Evolutionary conservation across 2,113 vertebrate species (phyloP).

Genomic region (Actinemys pallida): DNA sequence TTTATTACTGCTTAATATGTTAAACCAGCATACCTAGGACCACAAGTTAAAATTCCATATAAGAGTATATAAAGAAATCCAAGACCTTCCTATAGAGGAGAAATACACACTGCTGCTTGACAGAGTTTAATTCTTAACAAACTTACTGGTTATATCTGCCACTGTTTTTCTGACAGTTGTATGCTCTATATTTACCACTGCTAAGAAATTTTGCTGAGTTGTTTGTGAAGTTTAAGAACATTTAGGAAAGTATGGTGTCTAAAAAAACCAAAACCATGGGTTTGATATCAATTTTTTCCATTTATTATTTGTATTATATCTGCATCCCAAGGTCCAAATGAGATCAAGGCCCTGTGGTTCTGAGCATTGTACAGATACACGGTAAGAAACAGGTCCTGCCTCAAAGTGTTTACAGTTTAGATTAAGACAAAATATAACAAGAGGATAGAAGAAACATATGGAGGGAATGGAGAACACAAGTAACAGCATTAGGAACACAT

Average conservation of each 20-base stretch:
- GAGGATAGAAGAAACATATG: background rate
- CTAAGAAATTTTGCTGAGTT: background rate
- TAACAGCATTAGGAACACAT: background rate
- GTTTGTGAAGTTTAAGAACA: background rate
- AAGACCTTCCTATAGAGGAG: background rate
- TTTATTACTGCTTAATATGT: background rate
- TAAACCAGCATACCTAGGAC: background rate
- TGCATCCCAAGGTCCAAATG: background rate
- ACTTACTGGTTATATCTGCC: background rate
- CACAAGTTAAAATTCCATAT: background rate
- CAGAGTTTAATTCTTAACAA: background rate
- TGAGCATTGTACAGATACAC: fast-evolving
- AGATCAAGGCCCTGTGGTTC: background rate
- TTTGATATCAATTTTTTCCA: background rate
- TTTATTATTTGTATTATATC: background rate
- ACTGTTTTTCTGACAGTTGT: background rate
- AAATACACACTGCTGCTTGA: background rate
- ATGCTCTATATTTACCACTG: background rate
- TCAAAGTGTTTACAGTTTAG: background rate
- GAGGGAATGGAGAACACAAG: background rate
- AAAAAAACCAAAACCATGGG: background rate
- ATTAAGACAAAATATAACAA: background rate
- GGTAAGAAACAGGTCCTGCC: background rate
- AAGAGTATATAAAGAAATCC: background rate
- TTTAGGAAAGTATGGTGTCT: background rate